These are phyloP conservation scores for Metacarcinus magister DNA, from an alignment of 2,888 invertebrate species.

Conservation along the genomic window DNA sequence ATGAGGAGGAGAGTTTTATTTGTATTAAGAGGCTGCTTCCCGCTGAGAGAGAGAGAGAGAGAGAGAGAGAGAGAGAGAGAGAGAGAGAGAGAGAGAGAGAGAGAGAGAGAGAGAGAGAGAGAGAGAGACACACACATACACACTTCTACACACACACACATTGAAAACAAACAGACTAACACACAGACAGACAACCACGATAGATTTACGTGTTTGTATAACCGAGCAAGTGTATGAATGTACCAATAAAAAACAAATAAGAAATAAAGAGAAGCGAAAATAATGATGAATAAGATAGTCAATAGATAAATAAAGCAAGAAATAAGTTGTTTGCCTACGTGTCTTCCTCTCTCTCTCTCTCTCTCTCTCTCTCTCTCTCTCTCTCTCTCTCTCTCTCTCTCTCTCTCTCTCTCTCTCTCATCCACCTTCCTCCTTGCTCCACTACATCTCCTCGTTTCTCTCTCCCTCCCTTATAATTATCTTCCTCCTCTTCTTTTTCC, in stretches of 20 bases:
- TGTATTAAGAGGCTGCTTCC: background rate
- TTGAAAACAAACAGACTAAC: background rate
- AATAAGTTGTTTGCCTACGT: background rate
- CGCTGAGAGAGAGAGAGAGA: background rate
- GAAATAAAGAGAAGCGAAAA: no score
- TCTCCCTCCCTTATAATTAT: background rate
- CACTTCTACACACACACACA: no score
- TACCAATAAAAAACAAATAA: no score
- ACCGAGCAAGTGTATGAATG: no score
- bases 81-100: background rate
- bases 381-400: slow-evolving; percentile 29
- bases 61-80: slow-evolving; percentile 26
- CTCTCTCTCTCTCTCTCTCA: background rate
- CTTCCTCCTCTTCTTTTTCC: background rate
- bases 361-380: slow-evolving; percentile 18
- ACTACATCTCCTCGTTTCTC: background rate
- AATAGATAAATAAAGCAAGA: no score
- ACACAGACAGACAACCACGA: no score
- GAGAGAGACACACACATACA: no score
- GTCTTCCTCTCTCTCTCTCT: slow-evolving; percentile 34
- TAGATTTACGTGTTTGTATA: no score
- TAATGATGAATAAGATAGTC: no score
- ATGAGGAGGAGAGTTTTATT: slow-evolving; percentile 53
- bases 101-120: background rate
- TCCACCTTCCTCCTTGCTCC: background rate